A percentile compares a stretch with the other conserved stretches of the same genome.
These are phyloP conservation scores for Phaenicophaeus curvirostris DNA, from an alignment of 2,797 vertebrate species.

Conservation along the genomic window DNA sequence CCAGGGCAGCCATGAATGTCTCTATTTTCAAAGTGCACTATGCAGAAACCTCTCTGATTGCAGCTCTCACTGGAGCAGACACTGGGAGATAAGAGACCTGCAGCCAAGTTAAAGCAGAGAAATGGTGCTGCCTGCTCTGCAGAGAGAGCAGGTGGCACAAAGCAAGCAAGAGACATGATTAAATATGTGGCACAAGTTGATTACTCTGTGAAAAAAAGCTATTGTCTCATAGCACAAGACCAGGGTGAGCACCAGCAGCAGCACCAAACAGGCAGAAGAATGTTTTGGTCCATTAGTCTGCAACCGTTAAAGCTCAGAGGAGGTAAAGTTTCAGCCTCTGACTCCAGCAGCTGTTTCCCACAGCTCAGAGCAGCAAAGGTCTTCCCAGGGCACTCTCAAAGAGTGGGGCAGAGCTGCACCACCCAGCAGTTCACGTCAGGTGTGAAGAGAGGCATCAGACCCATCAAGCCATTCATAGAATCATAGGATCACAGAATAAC, in stretches of 20 bases:
- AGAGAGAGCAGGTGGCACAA: conserved; percentile 1
- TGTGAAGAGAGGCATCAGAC: background rate
- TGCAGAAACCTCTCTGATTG: background rate
- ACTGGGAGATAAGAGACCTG: background rate
- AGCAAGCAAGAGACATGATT: background rate
- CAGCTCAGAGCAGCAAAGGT: background rate
- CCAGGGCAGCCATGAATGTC: background rate
- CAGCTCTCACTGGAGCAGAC: background rate
- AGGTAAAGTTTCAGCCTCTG: background rate
- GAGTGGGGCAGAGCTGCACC: background rate
- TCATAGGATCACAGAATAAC: no score
- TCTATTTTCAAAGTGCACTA: conserved; percentile 15
- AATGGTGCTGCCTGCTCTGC: background rate
- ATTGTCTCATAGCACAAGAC: background rate
- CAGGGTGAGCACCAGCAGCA: background rate
- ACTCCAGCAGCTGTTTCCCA: background rate
- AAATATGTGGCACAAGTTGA: background rate
- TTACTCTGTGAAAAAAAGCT: background rate
- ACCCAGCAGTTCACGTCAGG: rapidly evolving
- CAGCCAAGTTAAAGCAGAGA: background rate
- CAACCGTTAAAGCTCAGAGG: background rate
- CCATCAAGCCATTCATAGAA: background rate
- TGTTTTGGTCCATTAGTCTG: background rate
- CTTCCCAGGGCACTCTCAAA: background rate
- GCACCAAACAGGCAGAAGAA: background rate